Conservation (phyloP, 2,113 vertebrate genomes). For the Raja brachyura region DNA sequence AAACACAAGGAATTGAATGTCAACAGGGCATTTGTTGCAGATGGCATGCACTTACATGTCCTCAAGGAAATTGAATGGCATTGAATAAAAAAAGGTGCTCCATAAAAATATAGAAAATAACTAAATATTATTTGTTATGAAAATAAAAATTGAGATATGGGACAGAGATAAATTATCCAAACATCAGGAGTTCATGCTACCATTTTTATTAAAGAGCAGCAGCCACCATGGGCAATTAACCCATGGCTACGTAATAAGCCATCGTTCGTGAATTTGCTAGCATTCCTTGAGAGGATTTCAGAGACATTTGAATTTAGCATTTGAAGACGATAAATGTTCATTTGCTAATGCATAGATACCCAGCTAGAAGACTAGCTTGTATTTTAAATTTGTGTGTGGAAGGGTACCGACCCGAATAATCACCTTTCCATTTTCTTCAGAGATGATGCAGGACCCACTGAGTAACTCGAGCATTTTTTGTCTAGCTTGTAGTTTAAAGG, state of each 20-base stretch:
- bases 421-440: too few relatives aligned
- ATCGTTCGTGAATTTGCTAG: neutral
- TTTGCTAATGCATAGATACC: neutral
- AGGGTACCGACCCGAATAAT: too few relatives aligned
- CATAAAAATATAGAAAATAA: neutral
- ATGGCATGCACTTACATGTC: conserved; percentile 13
- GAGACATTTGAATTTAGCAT: neutral
- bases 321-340: neutral
- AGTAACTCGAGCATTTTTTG: too few relatives aligned
- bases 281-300: conserved; percentile 9
- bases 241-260: neutral
- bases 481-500: neutral
- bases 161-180: neutral
- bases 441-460: too few relatives aligned
- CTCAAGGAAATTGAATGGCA: neutral
- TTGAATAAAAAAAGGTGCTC: neutral
- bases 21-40: neutral
- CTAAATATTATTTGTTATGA: neutral
- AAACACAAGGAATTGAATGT: conserved; percentile 32
- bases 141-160: neutral
- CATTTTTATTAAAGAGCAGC: neutral
- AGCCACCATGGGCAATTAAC: neutral
- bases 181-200: neutral
- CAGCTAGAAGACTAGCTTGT: neutral
- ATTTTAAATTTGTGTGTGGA: neutral